Conservation (phyloP, 2,113 vertebrate genomes). For the Pyxicephalus adspersus region DNA sequence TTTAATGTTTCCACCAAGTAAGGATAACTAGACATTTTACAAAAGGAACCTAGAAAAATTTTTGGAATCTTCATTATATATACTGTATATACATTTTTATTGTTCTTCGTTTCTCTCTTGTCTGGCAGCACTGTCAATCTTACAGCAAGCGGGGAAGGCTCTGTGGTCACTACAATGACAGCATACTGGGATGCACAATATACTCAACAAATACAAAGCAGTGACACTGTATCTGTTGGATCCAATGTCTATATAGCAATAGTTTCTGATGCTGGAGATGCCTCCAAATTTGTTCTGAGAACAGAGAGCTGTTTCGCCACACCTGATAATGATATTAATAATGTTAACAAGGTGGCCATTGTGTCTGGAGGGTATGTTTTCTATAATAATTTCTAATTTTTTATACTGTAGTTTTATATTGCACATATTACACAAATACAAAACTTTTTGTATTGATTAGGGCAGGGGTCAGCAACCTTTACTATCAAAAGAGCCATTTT, state of each 20-base stretch:
- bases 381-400: not conserved
- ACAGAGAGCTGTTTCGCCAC: slow-evolving; percentile 28
- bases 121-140: slow-evolving; percentile 36
- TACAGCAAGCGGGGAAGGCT: slow-evolving; percentile 14
- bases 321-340: slow-evolving; percentile 32
- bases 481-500: too few relatives aligned
- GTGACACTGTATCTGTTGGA: slow-evolving; percentile 17
- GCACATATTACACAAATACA: too few relatives aligned
- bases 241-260: slow-evolving; percentile 13
- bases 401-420: not conserved
- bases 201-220: not conserved
- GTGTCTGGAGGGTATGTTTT: slow-evolving; percentile 34
- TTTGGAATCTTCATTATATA: not conserved
- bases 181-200: slow-evolving; percentile 35
- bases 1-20: not conserved
- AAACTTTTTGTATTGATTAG: too few relatives aligned
- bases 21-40: not conserved
- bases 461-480: too few relatives aligned
- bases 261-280: not conserved
- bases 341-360: slow-evolving; percentile 39
- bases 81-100: not conserved
- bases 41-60: not conserved
- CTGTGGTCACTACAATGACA: slow-evolving; percentile 6
- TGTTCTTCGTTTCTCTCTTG: not conserved
- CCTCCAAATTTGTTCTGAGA: slow-evolving; percentile 22